These are phyloP conservation scores for Euthynnus affinis DNA, from an alignment of 2,797 vertebrate genomes.

Conservation along the genomic window DNA sequence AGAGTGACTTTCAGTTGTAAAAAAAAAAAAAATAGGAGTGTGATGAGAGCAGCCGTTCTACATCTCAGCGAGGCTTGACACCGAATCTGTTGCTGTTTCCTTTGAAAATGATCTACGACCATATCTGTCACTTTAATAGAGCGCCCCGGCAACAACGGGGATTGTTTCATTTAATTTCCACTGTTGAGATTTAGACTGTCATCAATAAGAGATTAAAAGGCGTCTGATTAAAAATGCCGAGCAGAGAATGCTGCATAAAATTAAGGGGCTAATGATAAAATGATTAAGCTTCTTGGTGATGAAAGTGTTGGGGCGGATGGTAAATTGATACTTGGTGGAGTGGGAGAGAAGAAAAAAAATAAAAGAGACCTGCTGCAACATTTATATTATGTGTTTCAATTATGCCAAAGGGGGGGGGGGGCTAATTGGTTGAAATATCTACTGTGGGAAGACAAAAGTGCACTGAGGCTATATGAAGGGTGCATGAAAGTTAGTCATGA, in stretches of 20 bases:
- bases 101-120: constrained; percentile 66
- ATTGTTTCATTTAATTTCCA: constrained; percentile 75
- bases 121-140: constrained; percentile 68
- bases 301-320: constrained; percentile 66
- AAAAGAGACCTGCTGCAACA: constrained; percentile 57
- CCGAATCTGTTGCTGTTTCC: constrained; percentile 42
- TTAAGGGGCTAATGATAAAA: constrained; percentile 79
- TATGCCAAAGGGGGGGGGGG: constrained; percentile 46
- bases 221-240: constrained; percentile 73
- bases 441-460: constrained; percentile 37
- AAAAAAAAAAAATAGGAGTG: no score
- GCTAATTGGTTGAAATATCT: constrained; percentile 64
- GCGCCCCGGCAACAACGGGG: constrained; percentile 53
- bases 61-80: constrained; percentile 30
- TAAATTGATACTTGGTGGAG: constrained; percentile 63
- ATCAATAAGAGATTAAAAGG: constrained; percentile 81
- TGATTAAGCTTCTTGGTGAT: constrained; percentile 75
- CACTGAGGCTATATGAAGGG: background rate
- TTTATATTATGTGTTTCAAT: constrained; percentile 68
- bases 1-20: constrained; percentile 21
- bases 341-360: constrained; percentile 7
- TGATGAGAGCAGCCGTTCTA: constrained; percentile 42
- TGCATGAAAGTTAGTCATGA: constrained; percentile 12
- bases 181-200: constrained; percentile 72
- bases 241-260: constrained; percentile 73